Conservation (phyloP, 2,113 vertebrate species). For the Cyprinus carpio region DNA sequence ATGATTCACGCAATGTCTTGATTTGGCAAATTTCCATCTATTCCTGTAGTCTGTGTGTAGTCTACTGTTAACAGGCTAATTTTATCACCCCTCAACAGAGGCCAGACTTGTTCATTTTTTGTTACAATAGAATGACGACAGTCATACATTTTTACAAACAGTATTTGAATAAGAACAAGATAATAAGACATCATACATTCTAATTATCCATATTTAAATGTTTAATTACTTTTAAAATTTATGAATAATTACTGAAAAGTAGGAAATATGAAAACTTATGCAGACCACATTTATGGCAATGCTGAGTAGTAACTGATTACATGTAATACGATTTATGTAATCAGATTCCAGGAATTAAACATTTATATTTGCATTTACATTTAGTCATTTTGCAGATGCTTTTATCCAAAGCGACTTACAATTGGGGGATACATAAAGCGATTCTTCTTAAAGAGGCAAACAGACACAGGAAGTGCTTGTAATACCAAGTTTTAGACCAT, state of each 20-base stretch:
- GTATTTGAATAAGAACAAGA: too few relatives aligned
- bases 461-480: too few relatives aligned
- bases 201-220: not conserved
- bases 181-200: not conserved
- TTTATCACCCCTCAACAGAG: constrained; percentile 4
- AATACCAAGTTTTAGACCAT: too few relatives aligned
- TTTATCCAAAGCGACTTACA: too few relatives aligned
- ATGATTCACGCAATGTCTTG: constrained; percentile 49
- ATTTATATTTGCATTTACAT: too few relatives aligned
- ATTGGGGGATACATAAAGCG: too few relatives aligned
- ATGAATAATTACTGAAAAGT: not conserved
- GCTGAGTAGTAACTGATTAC: not conserved
- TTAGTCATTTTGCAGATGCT: too few relatives aligned
- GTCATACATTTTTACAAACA: too few relatives aligned
- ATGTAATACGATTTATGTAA: not conserved
- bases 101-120: not conserved
- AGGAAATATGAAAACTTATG: not conserved
- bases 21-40: constrained; percentile 39
- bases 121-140: not conserved
- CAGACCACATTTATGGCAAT: not conserved
- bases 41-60: constrained; percentile 33
- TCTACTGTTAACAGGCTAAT: constrained; percentile 13
- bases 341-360: not conserved
- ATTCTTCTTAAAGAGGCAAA: too few relatives aligned
- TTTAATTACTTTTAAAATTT: not conserved